Percentiles rank a stretch among this genome's conserved stretches.
Evolutionary conservation across 2,113 vertebrate species (phyloP).

Genomic region (Donacobius atricapilla): DNA sequence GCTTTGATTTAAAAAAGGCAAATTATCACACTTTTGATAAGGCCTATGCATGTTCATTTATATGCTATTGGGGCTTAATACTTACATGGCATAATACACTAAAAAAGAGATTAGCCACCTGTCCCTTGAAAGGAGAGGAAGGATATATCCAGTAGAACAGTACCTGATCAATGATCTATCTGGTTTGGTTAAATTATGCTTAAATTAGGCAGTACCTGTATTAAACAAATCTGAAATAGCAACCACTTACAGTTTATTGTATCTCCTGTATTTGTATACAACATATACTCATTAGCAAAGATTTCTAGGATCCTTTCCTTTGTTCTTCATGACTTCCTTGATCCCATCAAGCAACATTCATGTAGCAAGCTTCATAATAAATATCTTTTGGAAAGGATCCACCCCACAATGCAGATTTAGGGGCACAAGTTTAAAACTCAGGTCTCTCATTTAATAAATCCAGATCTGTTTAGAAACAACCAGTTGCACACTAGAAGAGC

Average conservation of each 20-base stretch:
- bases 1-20: background rate
- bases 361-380: background rate
- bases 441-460: background rate
- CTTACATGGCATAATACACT: background rate
- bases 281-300: background rate
- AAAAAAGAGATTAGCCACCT: background rate
- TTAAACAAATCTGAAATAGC: background rate
- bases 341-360: background rate
- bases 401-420: background rate
- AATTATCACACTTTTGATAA: background rate
- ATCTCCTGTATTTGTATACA: background rate
- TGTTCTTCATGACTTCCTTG: background rate
- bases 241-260: background rate
- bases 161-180: background rate
- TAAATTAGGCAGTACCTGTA: background rate
- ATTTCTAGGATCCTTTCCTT: background rate
- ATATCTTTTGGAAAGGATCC: background rate
- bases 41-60: no score
- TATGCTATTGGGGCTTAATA: background rate
- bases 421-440: background rate
- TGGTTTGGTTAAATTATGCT: background rate
- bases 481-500: background rate
- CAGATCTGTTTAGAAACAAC: background rate
- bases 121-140: background rate
- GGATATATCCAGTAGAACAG: background rate